These are phyloP conservation scores for Macrostomum lignano DNA, from an alignment of 1,140 invertebrate genomes.

Conservation along the genomic window DNA sequence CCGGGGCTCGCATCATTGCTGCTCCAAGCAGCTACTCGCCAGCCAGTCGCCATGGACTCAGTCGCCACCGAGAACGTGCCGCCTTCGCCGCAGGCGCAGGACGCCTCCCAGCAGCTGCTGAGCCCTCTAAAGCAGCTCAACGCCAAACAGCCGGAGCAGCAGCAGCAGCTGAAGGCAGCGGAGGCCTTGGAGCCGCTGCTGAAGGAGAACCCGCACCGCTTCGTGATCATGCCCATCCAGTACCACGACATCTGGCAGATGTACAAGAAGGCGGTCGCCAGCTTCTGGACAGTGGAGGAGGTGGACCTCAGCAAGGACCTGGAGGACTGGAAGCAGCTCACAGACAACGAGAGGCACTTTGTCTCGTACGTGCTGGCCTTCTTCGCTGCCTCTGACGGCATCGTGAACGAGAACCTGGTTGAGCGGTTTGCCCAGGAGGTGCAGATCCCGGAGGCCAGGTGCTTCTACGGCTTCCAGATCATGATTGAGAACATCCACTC, in stretches of 20 bases:
- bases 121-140: no score
- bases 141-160: no score
- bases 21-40: no score
- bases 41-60: no score
- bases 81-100: no score
- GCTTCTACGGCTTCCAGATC: slow-evolving; percentile 96
- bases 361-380: slow-evolving; percentile 90
- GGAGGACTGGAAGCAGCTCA: slow-evolving; percentile 52
- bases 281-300: slow-evolving; percentile 94
- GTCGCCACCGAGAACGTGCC: no score
- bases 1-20: no score
- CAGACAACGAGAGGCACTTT: slow-evolving; percentile 59
- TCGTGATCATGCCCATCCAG: slow-evolving; percentile 81
- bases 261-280: slow-evolving; percentile 96
- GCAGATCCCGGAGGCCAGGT: slow-evolving; percentile 77
- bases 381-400: slow-evolving; percentile 96
- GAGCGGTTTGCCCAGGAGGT: slow-evolving; percentile 74
- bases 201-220: slow-evolving; percentile 57
- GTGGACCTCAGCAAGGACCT: slow-evolving; percentile 41
- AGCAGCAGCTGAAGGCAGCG: no score
- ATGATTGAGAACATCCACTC: slow-evolving; percentile 98
- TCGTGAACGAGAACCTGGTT: slow-evolving; percentile 90
- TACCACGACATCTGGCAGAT: slow-evolving; percentile 81
- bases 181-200: no score
- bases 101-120: no score